Percentiles rank a stretch among this genome's conserved stretches.
Conservation (phyloP, 2,888 invertebrate genomes). For the Tridacna gigas region DNA sequence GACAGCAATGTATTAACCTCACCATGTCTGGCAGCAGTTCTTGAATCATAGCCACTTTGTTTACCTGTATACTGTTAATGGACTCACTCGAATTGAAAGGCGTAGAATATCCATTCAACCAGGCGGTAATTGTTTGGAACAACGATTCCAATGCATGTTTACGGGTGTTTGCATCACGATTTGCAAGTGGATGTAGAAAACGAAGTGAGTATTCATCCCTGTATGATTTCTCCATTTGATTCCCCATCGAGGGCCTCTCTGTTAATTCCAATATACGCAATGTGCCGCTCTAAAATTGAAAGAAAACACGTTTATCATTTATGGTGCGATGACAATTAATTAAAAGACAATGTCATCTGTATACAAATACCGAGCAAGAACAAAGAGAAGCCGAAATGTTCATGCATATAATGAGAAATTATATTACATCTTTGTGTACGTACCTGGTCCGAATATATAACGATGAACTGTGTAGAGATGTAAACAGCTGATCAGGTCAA, state of each 20-base stretch:
- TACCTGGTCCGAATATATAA: conserved; percentile 6
- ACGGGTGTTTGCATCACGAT: conserved; percentile 64
- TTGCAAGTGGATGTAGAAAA: conserved; percentile 69
- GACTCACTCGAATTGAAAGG: conserved; percentile 64
- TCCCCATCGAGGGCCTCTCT: conserved; percentile 28
- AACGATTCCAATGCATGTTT: conserved; percentile 68
- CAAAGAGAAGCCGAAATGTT: no score
- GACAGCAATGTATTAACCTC: conserved; percentile 87
- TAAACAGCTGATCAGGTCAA: conserved; percentile 29
- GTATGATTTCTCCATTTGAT: conserved; percentile 46
- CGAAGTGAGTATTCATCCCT: conserved; percentile 71
- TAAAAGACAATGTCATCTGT: no score
- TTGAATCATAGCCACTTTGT: conserved; percentile 86
- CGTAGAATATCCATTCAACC: conserved; percentile 73
- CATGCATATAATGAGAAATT: no score
- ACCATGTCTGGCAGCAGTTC: conserved; percentile 87
- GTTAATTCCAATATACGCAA: conserved; percentile 17
- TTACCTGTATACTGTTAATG: conserved; percentile 42
- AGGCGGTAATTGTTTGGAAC: conserved; percentile 65
- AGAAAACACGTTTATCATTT: no score
- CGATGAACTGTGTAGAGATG: background rate
- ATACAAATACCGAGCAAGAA: no score
- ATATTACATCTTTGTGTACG: background rate
- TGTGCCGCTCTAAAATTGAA: no score
- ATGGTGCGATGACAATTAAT: no score